Base-by-base conservation (phyloP, 1,140 invertebrate species). In the Cotesia typhae region DNA sequence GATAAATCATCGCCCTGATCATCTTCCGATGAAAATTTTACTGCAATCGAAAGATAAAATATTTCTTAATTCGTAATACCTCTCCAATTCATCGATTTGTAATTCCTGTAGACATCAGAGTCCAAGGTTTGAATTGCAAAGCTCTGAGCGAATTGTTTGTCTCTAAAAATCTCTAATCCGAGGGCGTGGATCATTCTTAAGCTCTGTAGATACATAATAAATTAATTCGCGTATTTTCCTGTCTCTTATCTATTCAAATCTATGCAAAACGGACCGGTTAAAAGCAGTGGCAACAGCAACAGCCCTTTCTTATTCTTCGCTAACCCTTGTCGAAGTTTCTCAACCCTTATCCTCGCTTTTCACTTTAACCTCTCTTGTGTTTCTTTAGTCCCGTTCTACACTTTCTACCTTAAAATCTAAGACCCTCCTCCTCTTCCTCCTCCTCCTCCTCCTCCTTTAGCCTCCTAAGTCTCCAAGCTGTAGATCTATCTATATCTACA, bases 191-290 rank as follows among this genome's bases (percentile, higher is more conserved):
- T 47, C 10, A 47, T 47, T 47, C 41, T 6, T 47, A 47, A 47
- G 41, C 41, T 55, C 75, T 77, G 75, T 77, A 82, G 81, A 83
- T 84, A 85, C 82, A 84, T 85, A 86, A 85, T 86, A 85, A 86
- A 87, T 86, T 87, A 85, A 87, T 86, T 86, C 82, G 80, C 80
- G 79, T 82, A 81, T 83, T 81, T 81, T 80, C 81, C 75, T 76
- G 74, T 76, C 74, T 76, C 80, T 86, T 85, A 84, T 85, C 84
- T 86, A 87, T 86, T 87, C 82, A 86, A 85, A 87, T 87, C 83
- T 86, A 87, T 87, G 85, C 85, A 86, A 85, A 87, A 84, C 81
- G 85, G 41, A 80, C 81, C 82, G 83, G 85, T 85, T 85, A 84
- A 87, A 86, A 80, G 80, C 80, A 80, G 80, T 80, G 41, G 41